Evolutionary conservation across 2,888 invertebrate species (phyloP).

Genomic region (Psylliodes chrysocephalus): DNA sequence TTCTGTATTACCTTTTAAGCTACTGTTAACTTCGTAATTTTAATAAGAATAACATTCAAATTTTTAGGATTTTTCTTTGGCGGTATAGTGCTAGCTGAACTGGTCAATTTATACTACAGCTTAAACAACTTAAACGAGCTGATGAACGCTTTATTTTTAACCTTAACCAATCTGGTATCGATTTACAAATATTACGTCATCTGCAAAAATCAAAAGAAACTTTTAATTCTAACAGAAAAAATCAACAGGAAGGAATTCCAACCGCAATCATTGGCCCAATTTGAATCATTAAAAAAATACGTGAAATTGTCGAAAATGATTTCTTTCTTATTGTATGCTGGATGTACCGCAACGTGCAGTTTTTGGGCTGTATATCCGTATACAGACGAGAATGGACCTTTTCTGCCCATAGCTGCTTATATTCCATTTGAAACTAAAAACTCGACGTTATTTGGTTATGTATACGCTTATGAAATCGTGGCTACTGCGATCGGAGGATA

Average conservation of each 20-base stretch:
- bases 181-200: constrained; percentile 32
- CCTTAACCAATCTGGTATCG: constrained; percentile 51
- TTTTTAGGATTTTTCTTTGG: constrained; percentile 55
- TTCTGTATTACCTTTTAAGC: too few relatives aligned
- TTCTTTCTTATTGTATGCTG: constrained; percentile 24
- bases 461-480: constrained; percentile 65
- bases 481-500: constrained; percentile 65
- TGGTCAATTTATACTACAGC: constrained; percentile 64
- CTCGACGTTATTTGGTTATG: constrained; percentile 64
- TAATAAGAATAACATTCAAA: too few relatives aligned
- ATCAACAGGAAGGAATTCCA: constrained; percentile 32
- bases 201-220: constrained; percentile 22
- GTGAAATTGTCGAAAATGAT: constrained; percentile 23
- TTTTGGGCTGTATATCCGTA: constrained; percentile 58
- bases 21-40: too few relatives aligned
- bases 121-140: constrained; percentile 57
- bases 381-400: constrained; percentile 46
- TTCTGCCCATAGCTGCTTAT: constrained; percentile 58
- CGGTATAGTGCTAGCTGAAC: constrained; percentile 65
- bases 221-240: constrained; percentile 14
- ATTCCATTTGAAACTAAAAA: constrained; percentile 64
- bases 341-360: constrained; percentile 47
- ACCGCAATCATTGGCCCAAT: constrained; percentile 22
- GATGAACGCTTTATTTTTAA: constrained; percentile 51
- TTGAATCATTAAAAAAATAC: constrained; percentile 9